phyloP scores from a whole-genome alignment of 1,140 invertebrate genomes.

The Plectrocnemia conspersa region DNA sequence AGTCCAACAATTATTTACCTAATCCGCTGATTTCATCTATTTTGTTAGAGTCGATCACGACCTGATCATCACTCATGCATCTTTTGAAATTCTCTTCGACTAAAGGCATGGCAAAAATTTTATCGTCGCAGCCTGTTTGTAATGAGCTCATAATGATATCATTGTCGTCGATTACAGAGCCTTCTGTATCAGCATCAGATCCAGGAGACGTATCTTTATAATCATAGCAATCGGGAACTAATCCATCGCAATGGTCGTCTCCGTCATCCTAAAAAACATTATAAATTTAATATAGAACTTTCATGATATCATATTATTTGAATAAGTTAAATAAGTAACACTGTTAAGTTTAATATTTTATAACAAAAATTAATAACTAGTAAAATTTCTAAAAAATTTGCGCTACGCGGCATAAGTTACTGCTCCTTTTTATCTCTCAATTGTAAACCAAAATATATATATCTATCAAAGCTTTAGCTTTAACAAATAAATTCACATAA shows the following conservation, averaged over 20 bases:
- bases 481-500: neutral
- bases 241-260: conserved; percentile 17
- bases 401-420: no score
- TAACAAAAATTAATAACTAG: no score
- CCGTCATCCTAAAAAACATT: conserved; percentile 18
- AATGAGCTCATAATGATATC: conserved; percentile 32
- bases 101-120: neutral
- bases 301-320: neutral
- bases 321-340: no score
- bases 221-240: conserved; percentile 16
- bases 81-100: neutral
- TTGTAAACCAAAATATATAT: no score
- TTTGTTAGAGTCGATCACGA: conserved; percentile 6
- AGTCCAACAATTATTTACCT: conserved; percentile 18
- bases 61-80: conserved; percentile 13
- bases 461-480: neutral
- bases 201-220: conserved; percentile 26
- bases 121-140: neutral
- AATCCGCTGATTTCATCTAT: conserved; percentile 21
- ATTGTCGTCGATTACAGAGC: conserved; percentile 24
- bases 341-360: no score
- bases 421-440: no score
- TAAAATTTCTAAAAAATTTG: no score
- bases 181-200: conserved; percentile 33
- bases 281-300: neutral